These are phyloP conservation scores for Lipophrys pholis DNA, from an alignment of 2,113 vertebrate species.

Conservation along the genomic window DNA sequence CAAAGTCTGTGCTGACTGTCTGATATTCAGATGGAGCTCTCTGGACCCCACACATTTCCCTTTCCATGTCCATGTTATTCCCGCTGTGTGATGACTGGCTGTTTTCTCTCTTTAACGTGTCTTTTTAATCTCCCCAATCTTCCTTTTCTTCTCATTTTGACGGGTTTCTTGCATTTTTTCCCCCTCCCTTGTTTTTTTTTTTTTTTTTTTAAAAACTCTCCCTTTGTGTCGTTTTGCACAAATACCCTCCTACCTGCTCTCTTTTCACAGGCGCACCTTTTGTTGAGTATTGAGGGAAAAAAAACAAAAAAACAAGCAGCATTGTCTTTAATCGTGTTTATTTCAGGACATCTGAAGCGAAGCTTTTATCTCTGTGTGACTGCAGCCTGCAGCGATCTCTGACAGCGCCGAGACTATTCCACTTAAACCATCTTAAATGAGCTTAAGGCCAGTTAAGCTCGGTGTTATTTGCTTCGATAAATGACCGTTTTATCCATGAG, in stretches of 20 bases:
- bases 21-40: conserved; percentile 16
- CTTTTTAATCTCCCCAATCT: too few relatives aligned
- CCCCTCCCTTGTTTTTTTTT: neutral
- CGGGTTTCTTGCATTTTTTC: too few relatives aligned
- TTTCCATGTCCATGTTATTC: neutral
- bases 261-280: too few relatives aligned
- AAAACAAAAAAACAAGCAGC: neutral
- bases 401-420: neutral
- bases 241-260: too few relatives aligned
- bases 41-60: neutral
- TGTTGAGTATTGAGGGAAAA: too few relatives aligned
- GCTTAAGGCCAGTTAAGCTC: conserved; percentile 23
- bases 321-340: neutral
- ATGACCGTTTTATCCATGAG: neutral
- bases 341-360: neutral
- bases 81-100: neutral
- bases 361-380: conserved; percentile 15
- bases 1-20: conserved; percentile 12
- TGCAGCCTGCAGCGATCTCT: neutral
- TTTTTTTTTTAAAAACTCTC: neutral
- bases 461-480: conserved; percentile 18
- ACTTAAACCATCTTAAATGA: conserved; percentile 22
- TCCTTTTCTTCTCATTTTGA: too few relatives aligned
- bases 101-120: neutral
- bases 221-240: neutral